A percentile compares a stretch with the other conserved stretches of the same genome.
Conservation (phyloP, 2,113 vertebrate genomes). For the Ptilonorhynchus violaceus region DNA sequence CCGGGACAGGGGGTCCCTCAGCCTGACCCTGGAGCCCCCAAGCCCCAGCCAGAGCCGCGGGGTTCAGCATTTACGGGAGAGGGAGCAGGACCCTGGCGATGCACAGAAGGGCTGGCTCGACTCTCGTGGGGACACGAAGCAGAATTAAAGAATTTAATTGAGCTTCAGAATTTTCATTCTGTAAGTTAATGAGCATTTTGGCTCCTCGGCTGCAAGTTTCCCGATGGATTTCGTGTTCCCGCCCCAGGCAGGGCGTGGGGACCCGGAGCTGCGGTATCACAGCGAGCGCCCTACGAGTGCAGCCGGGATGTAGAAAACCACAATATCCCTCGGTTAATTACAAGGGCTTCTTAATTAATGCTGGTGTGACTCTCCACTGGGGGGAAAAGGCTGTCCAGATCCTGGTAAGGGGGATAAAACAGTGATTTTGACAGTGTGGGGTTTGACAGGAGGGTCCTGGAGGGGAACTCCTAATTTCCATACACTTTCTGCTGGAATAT, state of each 20-base stretch:
- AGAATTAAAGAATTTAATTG: not conserved
- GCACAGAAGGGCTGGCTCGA: not conserved
- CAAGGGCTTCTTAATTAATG: not conserved
- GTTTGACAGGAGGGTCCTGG: not conserved
- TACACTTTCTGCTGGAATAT: not conserved
- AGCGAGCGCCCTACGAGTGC: fast-evolving
- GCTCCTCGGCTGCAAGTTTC: not conserved
- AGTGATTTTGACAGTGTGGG: not conserved
- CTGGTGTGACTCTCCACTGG: not conserved
- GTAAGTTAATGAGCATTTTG: not conserved
- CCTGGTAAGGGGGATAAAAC: not conserved
- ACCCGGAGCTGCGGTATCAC: not conserved
- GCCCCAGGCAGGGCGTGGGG: not conserved
- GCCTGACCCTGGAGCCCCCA: not conserved
- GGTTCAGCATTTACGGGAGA: not conserved
- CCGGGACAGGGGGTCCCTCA: not conserved
- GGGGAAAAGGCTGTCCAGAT: not conserved
- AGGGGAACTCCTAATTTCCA: not conserved
- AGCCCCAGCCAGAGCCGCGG: not conserved
- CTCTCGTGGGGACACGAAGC: not conserved
- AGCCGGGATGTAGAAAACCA: not conserved
- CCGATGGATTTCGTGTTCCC: not conserved
- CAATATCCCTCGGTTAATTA: not conserved
- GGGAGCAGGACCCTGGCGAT: not conserved
- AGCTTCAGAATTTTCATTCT: not conserved